Conservation (phyloP, 2,888 invertebrate species). For the Brachypterus glaber region DNA sequence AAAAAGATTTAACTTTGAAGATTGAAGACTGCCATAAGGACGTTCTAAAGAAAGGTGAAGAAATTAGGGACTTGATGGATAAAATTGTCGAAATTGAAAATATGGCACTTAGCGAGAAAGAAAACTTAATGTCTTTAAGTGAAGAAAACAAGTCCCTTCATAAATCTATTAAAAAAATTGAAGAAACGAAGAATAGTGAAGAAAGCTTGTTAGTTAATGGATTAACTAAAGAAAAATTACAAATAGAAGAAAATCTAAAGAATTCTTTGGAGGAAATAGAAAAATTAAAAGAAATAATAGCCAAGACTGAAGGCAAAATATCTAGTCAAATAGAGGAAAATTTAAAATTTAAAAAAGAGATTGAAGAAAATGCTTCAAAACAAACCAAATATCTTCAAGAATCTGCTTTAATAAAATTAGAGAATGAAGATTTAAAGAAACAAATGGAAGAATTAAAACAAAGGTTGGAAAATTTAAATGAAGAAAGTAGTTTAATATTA, state of each 20-base stretch:
- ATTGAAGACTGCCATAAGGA: conserved; percentile 16
- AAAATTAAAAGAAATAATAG: conserved; percentile 7
- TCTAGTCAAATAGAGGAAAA: conserved; percentile 10
- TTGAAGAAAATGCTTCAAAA: conserved; percentile 3
- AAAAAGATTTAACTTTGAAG: conserved; percentile 16
- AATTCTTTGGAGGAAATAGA: conserved; percentile 10
- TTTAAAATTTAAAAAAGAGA: conserved; percentile 6
- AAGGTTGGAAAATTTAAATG: no score
- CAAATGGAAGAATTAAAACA: no score
- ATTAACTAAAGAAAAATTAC: no score
- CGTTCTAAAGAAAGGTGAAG: conserved; percentile 11
- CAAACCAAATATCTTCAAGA: no score
- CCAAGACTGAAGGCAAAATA: no score
- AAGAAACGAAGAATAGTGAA: no score
- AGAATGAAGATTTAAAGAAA: conserved; percentile 6
- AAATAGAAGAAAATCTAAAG: conserved; percentile 8
- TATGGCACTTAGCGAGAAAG: conserved; percentile 8
- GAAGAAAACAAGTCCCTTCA: no score
- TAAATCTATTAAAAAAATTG: no score
- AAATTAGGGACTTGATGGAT: conserved; percentile 9
- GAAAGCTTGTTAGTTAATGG: no score
- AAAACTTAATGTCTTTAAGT: conserved; percentile 5
- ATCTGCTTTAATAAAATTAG: no score
- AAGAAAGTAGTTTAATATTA: no score
- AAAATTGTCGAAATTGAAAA: conserved; percentile 14